phyloP scores from a whole-genome alignment of 2,113 vertebrate species.

The Lampris megalopsis region DNA sequence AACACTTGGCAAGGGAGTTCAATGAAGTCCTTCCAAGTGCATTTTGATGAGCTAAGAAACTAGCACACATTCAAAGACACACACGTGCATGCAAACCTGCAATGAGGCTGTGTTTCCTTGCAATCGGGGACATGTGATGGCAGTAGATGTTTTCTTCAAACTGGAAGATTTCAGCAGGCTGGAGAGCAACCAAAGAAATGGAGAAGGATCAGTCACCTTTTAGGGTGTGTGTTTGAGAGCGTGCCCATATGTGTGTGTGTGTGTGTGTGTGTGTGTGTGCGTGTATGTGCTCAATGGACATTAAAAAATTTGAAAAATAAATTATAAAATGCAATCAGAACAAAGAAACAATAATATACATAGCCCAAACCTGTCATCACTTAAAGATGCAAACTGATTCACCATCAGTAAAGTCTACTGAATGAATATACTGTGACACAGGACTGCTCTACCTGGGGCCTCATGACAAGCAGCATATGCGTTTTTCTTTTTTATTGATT shows the following conservation, averaged over 20 bases:
- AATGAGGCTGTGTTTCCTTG: conserved; percentile 93
- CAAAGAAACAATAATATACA: neutral
- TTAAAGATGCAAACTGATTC: too few species aligned
- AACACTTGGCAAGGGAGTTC: too few species aligned
- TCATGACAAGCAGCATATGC: too few species aligned
- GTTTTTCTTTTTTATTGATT: too few species aligned
- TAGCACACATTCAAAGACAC: neutral
- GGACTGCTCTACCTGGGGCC: too few species aligned
- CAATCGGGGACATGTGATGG: conserved; percentile 95
- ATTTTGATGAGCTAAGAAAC: neutral
- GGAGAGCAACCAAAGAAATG: conserved; percentile 36
- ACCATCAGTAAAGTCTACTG: too few species aligned
- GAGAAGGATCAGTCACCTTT: neutral
- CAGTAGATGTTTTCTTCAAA: conserved; percentile 95
- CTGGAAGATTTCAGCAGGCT: conserved; percentile 92
- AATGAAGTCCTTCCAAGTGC: too few species aligned
- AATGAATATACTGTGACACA: too few species aligned
- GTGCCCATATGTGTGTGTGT: neutral
- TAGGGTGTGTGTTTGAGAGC: neutral
- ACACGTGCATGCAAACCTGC: conserved; percentile 86
- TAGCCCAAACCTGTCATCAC: too few species aligned
- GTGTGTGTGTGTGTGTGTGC: neutral
- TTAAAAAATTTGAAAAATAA: too few species aligned
- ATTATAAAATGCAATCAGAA: neutral
- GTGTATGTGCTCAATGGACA: conserved; percentile 1